A percentile compares a stretch with the other conserved stretches of the same genome.
Conservation (phyloP, 2,888 invertebrate genomes). For the Hirtodrosophila confusa region DNA sequence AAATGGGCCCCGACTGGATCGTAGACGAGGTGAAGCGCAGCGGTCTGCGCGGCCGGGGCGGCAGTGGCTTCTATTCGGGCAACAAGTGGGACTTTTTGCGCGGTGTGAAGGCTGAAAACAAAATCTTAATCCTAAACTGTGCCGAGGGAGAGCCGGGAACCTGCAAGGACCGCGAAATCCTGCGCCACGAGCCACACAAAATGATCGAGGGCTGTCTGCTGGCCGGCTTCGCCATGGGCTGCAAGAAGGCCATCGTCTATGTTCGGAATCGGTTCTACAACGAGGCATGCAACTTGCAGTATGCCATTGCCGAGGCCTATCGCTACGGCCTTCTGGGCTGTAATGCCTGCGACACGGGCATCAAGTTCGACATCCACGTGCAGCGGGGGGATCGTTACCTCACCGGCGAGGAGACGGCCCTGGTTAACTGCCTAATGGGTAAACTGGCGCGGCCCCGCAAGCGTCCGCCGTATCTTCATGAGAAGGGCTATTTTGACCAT, state of each 20-base stretch:
- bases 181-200: constrained; percentile 99
- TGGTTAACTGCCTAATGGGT: constrained; percentile 99
- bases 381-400: constrained; percentile 99
- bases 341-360: constrained; percentile 97
- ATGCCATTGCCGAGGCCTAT: constrained; percentile 98
- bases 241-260: constrained; percentile 98
- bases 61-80: constrained; percentile 98
- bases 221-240: constrained; percentile 97
- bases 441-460: constrained; percentile 97
- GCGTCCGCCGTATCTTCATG: constrained; percentile 99
- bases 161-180: constrained; percentile 99
- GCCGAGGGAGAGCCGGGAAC: constrained; percentile 98
- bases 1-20: constrained; percentile 98
- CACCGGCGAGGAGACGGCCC: constrained; percentile 98
- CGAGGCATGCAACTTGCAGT: constrained; percentile 98
- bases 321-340: constrained; percentile 96
- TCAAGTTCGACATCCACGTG: constrained; percentile 97
- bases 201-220: constrained; percentile 96
- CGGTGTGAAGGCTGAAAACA: constrained; percentile 85
- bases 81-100: constrained; percentile 87
- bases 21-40: constrained; percentile 96
- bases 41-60: constrained; percentile 97
- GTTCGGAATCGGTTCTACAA: constrained; percentile 99
- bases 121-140: constrained; percentile 98
- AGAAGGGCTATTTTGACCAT: constrained; percentile 98